Percentiles rank a stretch among this genome's conserved stretches.
Conservation (phyloP, 2,888 invertebrate genomes). For the Anarsia innoxiella region DNA sequence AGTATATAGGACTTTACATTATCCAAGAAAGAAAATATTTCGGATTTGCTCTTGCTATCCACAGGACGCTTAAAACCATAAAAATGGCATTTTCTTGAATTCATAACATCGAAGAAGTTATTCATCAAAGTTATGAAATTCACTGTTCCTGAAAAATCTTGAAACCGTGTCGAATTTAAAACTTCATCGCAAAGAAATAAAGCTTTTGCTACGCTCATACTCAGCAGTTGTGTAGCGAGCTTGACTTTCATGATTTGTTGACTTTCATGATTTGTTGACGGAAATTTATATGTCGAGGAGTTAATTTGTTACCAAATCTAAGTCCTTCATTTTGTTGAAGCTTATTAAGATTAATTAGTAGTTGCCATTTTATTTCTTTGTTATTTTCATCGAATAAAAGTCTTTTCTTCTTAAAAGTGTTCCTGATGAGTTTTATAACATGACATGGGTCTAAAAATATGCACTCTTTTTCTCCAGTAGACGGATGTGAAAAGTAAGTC, state of each 20-base stretch:
- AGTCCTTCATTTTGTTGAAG: conserved; percentile 17
- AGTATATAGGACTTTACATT: not conserved
- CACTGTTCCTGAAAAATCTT: conserved; percentile 7
- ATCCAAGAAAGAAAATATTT: not conserved
- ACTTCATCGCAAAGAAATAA: conserved; percentile 8
- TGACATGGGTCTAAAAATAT: conserved; percentile 23
- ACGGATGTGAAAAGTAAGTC: conserved; percentile 22
- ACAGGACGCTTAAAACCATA: conserved; percentile 13
- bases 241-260: conserved; percentile 8
- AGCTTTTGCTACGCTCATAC: conserved; percentile 12
- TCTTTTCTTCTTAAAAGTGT: conserved; percentile 19
- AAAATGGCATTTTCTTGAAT: conserved; percentile 2
- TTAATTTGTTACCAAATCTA: conserved; percentile 17
- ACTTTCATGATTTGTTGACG: conserved; percentile 9
- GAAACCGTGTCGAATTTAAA: conserved; percentile 6
- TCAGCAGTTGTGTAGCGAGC: conserved; percentile 11
- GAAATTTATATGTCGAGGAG: conserved; percentile 8
- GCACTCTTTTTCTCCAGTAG: conserved; percentile 15
- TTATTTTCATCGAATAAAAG: conserved; percentile 14
- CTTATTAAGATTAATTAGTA: conserved; percentile 18
- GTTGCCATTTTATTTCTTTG: conserved; percentile 18
- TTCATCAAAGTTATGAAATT: conserved; percentile 15
- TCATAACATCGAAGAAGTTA: conserved; percentile 14
- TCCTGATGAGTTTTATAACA: conserved; percentile 22
- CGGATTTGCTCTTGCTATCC: not conserved